phyloP scores from a whole-genome alignment of 2,888 invertebrate genomes.

The Dolomedes plantarius region DNA sequence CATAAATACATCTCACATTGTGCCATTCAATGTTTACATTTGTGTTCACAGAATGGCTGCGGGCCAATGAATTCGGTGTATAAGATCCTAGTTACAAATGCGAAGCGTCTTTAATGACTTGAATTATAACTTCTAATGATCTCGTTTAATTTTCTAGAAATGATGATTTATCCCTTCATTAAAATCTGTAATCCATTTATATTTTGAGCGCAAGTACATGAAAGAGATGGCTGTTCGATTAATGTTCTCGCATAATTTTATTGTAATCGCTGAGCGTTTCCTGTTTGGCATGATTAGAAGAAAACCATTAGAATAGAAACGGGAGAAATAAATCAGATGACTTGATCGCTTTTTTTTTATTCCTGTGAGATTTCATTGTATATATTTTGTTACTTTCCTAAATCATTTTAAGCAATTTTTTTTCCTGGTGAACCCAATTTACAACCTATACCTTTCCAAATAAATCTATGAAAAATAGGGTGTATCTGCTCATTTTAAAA shows the following conservation, averaged over 20 bases:
- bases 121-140: conserved; percentile 44
- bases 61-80: conserved; percentile 19
- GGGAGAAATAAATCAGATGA: no score
- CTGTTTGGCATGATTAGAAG: background rate
- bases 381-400: no score
- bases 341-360: no score
- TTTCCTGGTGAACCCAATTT: no score
- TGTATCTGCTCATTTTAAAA: no score
- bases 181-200: background rate
- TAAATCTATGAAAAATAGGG: no score
- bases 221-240: background rate
- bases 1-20: background rate
- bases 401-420: no score
- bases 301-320: background rate
- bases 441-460: no score
- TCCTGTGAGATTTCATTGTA: no score
- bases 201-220: background rate
- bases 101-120: conserved; percentile 46
- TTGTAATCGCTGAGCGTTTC: background rate
- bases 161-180: conserved; percentile 31
- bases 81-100: conserved; percentile 30
- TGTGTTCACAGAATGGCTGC: background rate
- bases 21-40: background rate
- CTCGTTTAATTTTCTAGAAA: conserved; percentile 25
- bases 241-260: background rate